Conservation (phyloP, 2,888 invertebrate species). For the Crossocerus cetratus region DNA sequence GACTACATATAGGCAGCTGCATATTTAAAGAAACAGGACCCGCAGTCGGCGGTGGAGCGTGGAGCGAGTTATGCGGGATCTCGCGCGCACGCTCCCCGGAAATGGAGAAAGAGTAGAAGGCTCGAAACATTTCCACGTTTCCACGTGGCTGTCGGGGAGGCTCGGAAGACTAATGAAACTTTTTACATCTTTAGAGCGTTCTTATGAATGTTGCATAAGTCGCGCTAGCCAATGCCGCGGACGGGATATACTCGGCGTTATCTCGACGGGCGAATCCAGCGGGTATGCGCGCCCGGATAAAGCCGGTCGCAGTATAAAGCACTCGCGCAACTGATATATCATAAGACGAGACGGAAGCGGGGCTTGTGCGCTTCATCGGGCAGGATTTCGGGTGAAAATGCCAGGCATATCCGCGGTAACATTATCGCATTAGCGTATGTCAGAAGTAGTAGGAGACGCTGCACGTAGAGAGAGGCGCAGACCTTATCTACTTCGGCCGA, state of each 20-base stretch:
- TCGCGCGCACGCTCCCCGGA: no score
- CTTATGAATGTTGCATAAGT: slow-evolving; percentile 37
- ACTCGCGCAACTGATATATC: neutral
- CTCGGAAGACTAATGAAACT: slow-evolving; percentile 37
- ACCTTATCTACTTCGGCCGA: no score
- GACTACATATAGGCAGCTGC: neutral
- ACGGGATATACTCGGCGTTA: neutral
- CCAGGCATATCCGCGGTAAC: no score
- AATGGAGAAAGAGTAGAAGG: neutral
- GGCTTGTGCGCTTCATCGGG: neutral
- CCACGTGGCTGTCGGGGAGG: slow-evolving; percentile 16
- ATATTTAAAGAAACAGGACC: slow-evolving; percentile 6
- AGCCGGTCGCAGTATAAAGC: neutral
- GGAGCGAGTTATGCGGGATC: neutral
- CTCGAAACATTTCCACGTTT: neutral
- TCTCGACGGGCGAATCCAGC: neutral
- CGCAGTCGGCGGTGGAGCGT: neutral
- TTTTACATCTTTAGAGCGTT: slow-evolving; percentile 47
- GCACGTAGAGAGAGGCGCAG: no score
- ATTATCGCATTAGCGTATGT: no score
- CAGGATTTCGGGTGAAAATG: neutral
- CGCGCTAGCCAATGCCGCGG: neutral
- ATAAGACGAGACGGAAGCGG: neutral
- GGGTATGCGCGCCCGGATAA: neutral
- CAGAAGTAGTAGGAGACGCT: no score